Conservation (phyloP, 2,888 invertebrate genomes). For the Drosophila mettleri region DNA sequence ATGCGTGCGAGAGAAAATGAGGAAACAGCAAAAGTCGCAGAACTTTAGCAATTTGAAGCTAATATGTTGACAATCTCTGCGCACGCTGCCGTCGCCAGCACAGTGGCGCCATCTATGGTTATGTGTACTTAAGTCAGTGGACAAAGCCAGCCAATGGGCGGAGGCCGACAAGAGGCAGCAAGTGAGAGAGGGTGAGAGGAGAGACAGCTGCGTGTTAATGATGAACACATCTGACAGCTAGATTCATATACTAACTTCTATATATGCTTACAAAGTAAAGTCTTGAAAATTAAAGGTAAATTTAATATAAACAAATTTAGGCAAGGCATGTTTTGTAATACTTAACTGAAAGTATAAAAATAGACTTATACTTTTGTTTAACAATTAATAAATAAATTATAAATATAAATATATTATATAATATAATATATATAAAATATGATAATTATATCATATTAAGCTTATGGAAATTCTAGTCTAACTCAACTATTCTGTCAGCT, state of each 20-base stretch:
- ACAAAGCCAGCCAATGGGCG: slow-evolving; percentile 53
- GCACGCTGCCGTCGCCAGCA: slow-evolving; percentile 32
- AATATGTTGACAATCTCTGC: slow-evolving; percentile 80
- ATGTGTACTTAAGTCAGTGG: slow-evolving; percentile 75
- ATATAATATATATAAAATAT: no score
- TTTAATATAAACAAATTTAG: neutral
- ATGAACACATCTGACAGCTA: slow-evolving; percentile 25
- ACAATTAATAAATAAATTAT: no score
- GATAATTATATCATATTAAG: no score
- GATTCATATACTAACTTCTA: neutral
- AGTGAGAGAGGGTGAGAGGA: neutral
- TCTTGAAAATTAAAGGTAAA: neutral
- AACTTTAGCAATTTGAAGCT: slow-evolving; percentile 80
- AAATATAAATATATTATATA: no score
- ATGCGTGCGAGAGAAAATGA: slow-evolving; percentile 67
- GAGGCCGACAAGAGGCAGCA: neutral
- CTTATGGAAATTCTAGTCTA: neutral
- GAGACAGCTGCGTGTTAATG: slow-evolving; percentile 34
- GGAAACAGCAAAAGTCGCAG: slow-evolving; percentile 77
- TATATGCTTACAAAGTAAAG: neutral
- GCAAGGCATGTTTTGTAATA: neutral
- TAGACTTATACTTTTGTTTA: no score
- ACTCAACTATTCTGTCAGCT: neutral
- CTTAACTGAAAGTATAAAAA: neutral
- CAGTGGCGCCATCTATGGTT: slow-evolving; percentile 72